Conservation (phyloP, 2,797 vertebrate genomes). For the Monodelphis domestica region DNA sequence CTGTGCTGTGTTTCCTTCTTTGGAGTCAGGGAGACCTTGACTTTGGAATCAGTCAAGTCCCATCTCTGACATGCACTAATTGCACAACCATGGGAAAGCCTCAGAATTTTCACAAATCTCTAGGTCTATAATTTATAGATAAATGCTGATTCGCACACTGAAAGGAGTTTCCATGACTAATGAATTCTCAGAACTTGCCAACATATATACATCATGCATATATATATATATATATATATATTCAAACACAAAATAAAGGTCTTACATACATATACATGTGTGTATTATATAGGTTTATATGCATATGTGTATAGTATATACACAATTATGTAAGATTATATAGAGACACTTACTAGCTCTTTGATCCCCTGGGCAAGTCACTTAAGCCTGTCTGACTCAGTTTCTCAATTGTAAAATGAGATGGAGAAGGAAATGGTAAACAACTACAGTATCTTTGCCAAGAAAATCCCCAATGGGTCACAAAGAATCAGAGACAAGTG, state of each 20-base stretch:
- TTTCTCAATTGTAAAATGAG: too few relatives aligned
- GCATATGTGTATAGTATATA: not conserved
- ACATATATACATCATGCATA: not conserved
- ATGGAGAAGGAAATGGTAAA: too few relatives aligned
- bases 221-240: not conserved
- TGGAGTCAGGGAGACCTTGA: not conserved
- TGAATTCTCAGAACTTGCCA: not conserved
- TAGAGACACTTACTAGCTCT: too few relatives aligned
- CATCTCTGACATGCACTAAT: not conserved
- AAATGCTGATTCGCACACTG: not conserved
- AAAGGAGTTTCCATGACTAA: not conserved
- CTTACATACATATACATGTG: not conserved
- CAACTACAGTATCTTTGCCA: too few relatives aligned
- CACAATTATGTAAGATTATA: not conserved
- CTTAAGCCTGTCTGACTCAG: too few relatives aligned
- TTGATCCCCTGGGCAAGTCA: too few relatives aligned
- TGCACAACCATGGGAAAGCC: not conserved
- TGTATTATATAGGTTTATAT: not conserved
- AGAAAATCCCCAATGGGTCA: too few relatives aligned
- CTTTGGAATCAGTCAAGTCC: not conserved
- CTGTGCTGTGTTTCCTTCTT: slow-evolving; percentile 40
- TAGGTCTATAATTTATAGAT: not conserved
- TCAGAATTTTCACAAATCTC: not conserved
- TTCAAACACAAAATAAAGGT: too few relatives aligned
- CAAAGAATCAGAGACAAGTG: too few relatives aligned